Evolutionary conservation across 2,888 invertebrate species (phyloP).

Genomic region (Polyploca ridens): DNA sequence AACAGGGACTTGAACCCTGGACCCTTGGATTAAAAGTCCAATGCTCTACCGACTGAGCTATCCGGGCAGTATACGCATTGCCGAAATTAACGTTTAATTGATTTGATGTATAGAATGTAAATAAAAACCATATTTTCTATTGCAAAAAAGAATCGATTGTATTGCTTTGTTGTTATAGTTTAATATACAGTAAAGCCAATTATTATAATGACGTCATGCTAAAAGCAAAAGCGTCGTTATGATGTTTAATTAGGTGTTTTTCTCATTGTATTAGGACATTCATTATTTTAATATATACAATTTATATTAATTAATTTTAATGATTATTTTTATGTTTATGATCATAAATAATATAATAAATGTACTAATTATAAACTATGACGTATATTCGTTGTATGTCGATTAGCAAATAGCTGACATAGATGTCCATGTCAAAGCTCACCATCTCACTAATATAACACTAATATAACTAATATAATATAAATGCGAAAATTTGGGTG

Average conservation of each 20-base stretch:
- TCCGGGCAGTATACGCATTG: conserved; percentile 77
- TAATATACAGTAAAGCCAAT: not conserved
- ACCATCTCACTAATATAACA: no score
- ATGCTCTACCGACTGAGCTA: conserved; percentile 91
- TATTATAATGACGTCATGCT: not conserved
- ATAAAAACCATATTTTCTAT: not conserved
- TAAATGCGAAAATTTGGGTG: no score
- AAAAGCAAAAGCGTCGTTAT: no score
- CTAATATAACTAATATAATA: no score
- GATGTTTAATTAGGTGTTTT: not conserved
- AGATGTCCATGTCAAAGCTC: no score
- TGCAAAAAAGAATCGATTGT: not conserved
- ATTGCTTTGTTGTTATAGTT: not conserved
- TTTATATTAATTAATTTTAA: no score
- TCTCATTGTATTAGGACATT: not conserved
- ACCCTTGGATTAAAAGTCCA: conserved; percentile 92
- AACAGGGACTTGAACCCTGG: conserved; percentile 92
- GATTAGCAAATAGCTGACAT: no score
- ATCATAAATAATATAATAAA: no score
- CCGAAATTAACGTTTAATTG: not conserved
- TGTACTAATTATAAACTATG: no score
- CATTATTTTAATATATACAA: no score
- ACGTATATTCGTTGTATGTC: no score
- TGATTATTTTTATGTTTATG: no score
- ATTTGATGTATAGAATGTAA: not conserved